phyloP scores from a whole-genome alignment of 2,797 vertebrate species.

The Sitta carolinensis region DNA sequence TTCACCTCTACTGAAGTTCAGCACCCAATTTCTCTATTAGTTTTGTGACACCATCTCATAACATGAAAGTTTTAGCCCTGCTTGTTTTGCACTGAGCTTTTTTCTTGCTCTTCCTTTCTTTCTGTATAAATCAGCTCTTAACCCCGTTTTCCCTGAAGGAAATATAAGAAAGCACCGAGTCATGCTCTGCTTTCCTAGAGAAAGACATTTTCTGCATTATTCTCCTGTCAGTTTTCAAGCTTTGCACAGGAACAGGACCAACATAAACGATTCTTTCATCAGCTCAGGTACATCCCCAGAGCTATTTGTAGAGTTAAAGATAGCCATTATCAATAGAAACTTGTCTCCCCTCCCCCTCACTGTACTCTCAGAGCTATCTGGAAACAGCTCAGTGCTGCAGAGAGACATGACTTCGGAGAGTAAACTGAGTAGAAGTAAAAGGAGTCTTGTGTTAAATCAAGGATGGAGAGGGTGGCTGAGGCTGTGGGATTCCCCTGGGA shows the following conservation, averaged over 20 bases:
- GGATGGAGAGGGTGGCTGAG: background rate
- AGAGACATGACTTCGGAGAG: constrained; percentile 4
- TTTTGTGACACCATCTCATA: background rate
- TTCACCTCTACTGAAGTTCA: background rate
- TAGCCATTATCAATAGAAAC: background rate
- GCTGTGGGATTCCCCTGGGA: background rate
- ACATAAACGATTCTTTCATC: background rate
- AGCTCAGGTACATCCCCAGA: background rate
- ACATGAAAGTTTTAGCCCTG: background rate
- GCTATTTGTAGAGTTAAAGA: constrained; percentile 26
- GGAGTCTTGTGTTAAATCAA: constrained; percentile 6
- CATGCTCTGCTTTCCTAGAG: background rate
- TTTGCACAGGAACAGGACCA: background rate
- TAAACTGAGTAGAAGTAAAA: constrained; percentile 4
- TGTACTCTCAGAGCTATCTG: background rate
- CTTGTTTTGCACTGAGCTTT: background rate
- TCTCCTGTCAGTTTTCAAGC: background rate
- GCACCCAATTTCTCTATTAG: background rate
- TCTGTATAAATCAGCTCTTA: background rate
- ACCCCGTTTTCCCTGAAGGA: background rate
- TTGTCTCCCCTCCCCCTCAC: background rate
- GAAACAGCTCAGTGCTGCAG: constrained; percentile 46
- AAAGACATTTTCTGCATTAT: background rate
- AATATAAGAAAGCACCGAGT: background rate
- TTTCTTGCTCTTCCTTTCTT: background rate